Base-by-base conservation (phyloP, 2,888 invertebrate genomes). In the Pyrgus malvae region DNA sequence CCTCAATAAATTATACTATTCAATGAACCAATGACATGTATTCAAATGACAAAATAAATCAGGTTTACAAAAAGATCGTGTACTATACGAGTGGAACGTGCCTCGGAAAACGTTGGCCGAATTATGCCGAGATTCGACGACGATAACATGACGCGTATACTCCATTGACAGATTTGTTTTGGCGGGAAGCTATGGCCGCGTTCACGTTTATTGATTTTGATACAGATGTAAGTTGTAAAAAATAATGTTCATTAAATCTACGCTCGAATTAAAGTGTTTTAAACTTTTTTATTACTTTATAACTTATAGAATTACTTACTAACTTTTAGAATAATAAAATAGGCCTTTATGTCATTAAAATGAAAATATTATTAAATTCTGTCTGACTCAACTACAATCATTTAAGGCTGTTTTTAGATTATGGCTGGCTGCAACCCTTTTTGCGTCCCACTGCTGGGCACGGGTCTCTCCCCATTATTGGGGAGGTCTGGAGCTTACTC, bases 61-160 rank as follows among this genome's bases (percentile, higher is more conserved):
- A 66, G 65, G 58, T 64, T 58, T 55, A 57, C 48, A 74, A 73
- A 72, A 72, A 71, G 68, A 66, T 67, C 64, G 61, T 64, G 55
- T 53, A 56, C 59, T 64, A 59, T 57, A 42, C 35, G 56, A 66
- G 68, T 73, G 72, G 75, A 64, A 83, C 85, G 85, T 85, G 85
- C 73, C 78, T 64, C 31, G 57, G 83, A 78, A 83, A 77, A 68
- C 72, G 66, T 65, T 66, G 62, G 69, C 68, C 69, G 87, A 65
- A 86, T 88, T 88, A 88, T 70, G 67, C 37, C 60, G 58, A 58
- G 56, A 67, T 68, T 62, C 64, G 66, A 69, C 69, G 69, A 65
- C 70, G 68, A 70, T 72, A 72, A 69, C 55, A 59, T 45, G 58
- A 60, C 60, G 63, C 62, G 68, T 67, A 70, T 70, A 64, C 48